A percentile compares a stretch with the other conserved stretches of the same genome.
Evolutionary conservation across 2,113 vertebrate species (phyloP).

Genomic region (Rhinolophus sinicus): DNA sequence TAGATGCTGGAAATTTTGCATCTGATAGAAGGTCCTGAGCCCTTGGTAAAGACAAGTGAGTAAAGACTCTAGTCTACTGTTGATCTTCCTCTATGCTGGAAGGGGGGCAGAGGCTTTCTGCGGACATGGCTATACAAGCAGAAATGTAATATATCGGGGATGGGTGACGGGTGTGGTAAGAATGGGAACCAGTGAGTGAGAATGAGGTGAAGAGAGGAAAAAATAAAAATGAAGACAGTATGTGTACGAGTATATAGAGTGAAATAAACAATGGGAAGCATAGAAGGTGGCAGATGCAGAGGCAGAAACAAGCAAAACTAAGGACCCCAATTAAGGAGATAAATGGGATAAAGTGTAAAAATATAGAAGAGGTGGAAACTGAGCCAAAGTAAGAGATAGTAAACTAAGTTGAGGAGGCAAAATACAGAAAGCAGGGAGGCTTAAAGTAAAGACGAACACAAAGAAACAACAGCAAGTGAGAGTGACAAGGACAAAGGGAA

Average conservation of each 20-base stretch:
- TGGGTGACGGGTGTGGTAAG: background rate
- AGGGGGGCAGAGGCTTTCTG: background rate
- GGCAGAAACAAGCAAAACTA: conserved; percentile 67
- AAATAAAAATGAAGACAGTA: background rate
- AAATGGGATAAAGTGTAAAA: conserved; percentile 64
- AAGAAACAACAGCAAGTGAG: background rate
- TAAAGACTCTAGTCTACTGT: background rate
- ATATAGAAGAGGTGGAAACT: conserved; percentile 42
- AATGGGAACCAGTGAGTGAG: background rate
- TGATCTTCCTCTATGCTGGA: background rate
- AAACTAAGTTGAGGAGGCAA: background rate
- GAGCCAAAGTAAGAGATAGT: conserved; percentile 28
- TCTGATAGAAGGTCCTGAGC: background rate
- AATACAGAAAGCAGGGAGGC: background rate
- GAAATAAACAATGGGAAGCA: conserved; percentile 55
- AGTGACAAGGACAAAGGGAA: background rate
- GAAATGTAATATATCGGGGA: background rate
- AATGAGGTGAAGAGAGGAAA: background rate
- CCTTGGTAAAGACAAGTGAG: background rate
- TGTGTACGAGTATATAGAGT: background rate
- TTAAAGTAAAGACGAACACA: background rate
- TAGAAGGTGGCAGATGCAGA: conserved; percentile 60
- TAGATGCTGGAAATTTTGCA: background rate
- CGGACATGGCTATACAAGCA: background rate
- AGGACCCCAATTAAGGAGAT: conserved; percentile 54